Conservation (phyloP, 2,888 invertebrate genomes). For the Netelia inedita region DNA sequence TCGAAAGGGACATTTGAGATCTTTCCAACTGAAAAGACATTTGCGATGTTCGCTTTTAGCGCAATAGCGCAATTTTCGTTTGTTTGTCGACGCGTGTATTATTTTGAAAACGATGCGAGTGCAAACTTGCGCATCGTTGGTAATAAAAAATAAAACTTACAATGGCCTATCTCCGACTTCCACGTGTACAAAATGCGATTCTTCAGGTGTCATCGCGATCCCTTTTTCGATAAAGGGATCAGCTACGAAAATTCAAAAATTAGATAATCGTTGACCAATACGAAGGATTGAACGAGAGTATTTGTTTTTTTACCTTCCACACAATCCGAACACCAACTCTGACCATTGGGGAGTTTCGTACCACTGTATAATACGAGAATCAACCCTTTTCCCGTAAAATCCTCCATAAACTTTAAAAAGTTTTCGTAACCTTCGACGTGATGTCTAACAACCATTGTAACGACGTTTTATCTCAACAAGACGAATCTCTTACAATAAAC, state of each 20-base stretch:
- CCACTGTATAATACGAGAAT: constrained; percentile 89
- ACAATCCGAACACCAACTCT: constrained; percentile 97
- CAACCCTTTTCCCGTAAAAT: constrained; percentile 85
- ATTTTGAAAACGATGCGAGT: neutral
- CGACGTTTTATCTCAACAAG: neutral
- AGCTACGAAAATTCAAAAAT: constrained; percentile 86
- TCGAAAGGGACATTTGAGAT: constrained; percentile 92
- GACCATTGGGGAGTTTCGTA: constrained; percentile 88
- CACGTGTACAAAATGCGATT: constrained; percentile 90
- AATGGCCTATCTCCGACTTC: constrained; percentile 91
- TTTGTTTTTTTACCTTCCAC: constrained; percentile 88
- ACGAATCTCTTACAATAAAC: neutral
- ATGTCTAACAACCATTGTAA: constrained; percentile 85
- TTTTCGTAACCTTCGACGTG: constrained; percentile 88
- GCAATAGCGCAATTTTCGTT: constrained; percentile 48
- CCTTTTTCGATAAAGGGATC: constrained; percentile 91
- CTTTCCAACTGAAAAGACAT: constrained; percentile 91
- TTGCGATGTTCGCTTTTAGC: neutral
- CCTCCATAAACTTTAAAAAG: constrained; percentile 87
- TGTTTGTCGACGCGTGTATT: neutral
- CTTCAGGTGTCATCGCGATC: constrained; percentile 87
- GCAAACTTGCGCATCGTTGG: neutral
- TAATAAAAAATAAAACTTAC: constrained; percentile 86
- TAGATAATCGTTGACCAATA: neutral
- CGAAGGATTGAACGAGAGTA: neutral